Base-by-base conservation (phyloP, 1,140 invertebrate species). In the Cyrtorhinus lividipennis region DNA sequence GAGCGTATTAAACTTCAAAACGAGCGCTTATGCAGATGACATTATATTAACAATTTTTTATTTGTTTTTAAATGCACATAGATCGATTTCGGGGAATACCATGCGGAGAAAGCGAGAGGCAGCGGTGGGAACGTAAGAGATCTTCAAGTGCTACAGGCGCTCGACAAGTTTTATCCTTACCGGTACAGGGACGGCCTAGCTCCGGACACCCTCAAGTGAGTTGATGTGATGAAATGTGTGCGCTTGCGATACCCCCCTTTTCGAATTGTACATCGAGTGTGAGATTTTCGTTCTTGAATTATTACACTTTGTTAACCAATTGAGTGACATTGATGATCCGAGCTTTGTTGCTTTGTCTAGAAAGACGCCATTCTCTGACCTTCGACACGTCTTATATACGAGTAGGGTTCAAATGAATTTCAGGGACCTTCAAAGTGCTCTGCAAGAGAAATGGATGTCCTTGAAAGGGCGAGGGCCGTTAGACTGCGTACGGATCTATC, bases 401-500 rank as follows among this genome's bases (percentile, higher is more conserved):
- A n/a, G n/a, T n/a, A n/a, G n/a, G n/a, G n/a, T n/a, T n/a, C n/a
- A n/a, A n/a, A n/a, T n/a, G n/a, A n/a, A 44, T 68, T 71, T 30
- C 70, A 87, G 87, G 67, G 86, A 90, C 56, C 76, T 90, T 2
- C 87, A 90, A 75, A 85, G 87, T 56, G 84, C 84, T 69, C 73
- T 94, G 18, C 81, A 87, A 63, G 85, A 90, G 53, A 95, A 95
- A 70, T 97, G 94, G 94, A 79, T 84, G 63, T 83, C 88, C 12
- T 75, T 97, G 0, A 87, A 87, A 74, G 92, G 92, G 0, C 81
- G 91, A 24, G 89, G 82, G 53, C 80, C 85, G 30, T 70, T 86
- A 8, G 94, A 97, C 76, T 96, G 94, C 74, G 90, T 96, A 15
- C 78, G 93, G 64, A 94, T 95, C 70, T 96, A 95, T 76, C 78